Percentiles rank a stretch among this genome's conserved stretches.
Conservation (phyloP, 1,140 invertebrate species). For the Drosophila bipectinata region DNA sequence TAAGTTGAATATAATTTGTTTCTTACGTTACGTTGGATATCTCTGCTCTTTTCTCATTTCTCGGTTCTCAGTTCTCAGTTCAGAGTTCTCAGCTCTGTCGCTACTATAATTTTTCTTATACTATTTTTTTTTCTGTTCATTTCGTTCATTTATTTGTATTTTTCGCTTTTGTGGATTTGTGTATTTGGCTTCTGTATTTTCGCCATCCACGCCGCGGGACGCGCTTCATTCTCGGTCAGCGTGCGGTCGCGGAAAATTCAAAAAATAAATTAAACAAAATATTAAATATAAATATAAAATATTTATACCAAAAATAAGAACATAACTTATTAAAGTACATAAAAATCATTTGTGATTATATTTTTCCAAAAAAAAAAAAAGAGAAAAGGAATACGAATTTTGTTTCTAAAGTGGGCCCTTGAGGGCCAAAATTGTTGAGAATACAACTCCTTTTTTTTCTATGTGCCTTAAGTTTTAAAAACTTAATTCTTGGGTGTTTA, state of each 20-base stretch:
- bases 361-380: slow-evolving; percentile 10
- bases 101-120: slow-evolving; percentile 68
- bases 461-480: slow-evolving; percentile 3
- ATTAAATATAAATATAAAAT: slow-evolving; percentile 8
- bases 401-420: slow-evolving; percentile 20
- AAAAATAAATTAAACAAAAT: slow-evolving; percentile 33
- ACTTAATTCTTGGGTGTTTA: slow-evolving; percentile 9
- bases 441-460: background rate
- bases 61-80: slow-evolving; percentile 18
- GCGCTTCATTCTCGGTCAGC: slow-evolving; percentile 72
- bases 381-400: background rate
- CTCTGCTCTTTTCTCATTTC: slow-evolving; percentile 35
- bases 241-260: slow-evolving; percentile 74
- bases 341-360: background rate
- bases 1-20: slow-evolving; percentile 80
- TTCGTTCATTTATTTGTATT: slow-evolving; percentile 8
- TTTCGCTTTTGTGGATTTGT: slow-evolving; percentile 44
- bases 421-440: slow-evolving; percentile 21
- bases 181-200: slow-evolving; percentile 65
- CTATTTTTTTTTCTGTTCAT: slow-evolving; percentile 1
- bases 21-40: slow-evolving; percentile 62
- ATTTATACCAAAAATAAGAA: background rate
- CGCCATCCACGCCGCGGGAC: slow-evolving; percentile 74
- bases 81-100: slow-evolving; percentile 10
- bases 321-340: background rate